Evolutionary conservation across 2,888 invertebrate species (phyloP).

Genomic region (Syrista parreyssii): DNA sequence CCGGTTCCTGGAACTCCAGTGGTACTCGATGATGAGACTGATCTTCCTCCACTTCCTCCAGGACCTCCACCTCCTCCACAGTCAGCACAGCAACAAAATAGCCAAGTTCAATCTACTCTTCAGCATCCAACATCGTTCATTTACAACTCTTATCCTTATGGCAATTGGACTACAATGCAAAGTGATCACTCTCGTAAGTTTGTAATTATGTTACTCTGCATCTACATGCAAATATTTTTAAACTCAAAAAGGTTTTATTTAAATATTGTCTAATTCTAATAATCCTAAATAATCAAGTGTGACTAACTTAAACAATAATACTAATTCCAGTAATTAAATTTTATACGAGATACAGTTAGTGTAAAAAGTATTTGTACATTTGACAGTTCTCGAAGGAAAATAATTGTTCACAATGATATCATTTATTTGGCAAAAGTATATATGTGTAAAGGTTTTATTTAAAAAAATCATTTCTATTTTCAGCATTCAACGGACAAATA

Average conservation of each 20-base stretch:
- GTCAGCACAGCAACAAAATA: constrained; percentile 45
- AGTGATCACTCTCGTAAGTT: constrained; percentile 56
- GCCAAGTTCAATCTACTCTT: constrained; percentile 61
- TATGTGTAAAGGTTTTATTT: neutral
- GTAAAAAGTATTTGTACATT: too few species aligned
- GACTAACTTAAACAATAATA: too few species aligned
- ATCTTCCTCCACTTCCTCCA: constrained; percentile 71
- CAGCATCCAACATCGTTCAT: constrained; percentile 57
- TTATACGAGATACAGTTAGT: too few species aligned
- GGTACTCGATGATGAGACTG: constrained; percentile 66
- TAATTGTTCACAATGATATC: too few species aligned
- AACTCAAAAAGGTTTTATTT: too few species aligned
- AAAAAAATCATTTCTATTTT: constrained; percentile 23
- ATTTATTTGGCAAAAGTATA: too few species aligned
- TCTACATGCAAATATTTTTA: too few species aligned
- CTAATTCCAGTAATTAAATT: too few species aligned
- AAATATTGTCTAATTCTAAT: too few species aligned
- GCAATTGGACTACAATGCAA: constrained; percentile 55
- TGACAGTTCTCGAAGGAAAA: too few species aligned
- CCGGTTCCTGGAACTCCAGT: constrained; percentile 67
- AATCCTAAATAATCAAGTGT: too few species aligned
- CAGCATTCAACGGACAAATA: constrained; percentile 59
- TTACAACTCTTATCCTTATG: constrained; percentile 53
- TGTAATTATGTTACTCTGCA: too few species aligned
- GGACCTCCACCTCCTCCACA: constrained; percentile 69